Evolutionary conservation across 2,113 vertebrate genomes (phyloP), one percentile per base, ranked within the genome.

Genomic region (Hemiprocne comata): DNA sequence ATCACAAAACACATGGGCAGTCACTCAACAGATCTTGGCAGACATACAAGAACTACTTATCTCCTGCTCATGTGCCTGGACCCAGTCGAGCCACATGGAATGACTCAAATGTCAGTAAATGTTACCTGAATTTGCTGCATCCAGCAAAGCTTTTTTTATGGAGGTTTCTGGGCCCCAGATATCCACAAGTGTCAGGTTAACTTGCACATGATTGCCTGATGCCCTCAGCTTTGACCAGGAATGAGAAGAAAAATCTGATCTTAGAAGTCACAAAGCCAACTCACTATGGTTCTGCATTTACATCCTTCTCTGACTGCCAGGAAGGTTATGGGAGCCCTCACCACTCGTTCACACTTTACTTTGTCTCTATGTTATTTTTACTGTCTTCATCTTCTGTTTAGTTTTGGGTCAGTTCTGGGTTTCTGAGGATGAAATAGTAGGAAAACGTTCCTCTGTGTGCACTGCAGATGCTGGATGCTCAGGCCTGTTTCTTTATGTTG

Each of bases 61-160:
- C 25, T 75, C 54, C 53, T 38, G 0, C 20, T 67, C 11, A 0
- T 3, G 3, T 36, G 10, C 23, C 51, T 23, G 48, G 29, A 38
- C 9, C 7, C 3, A 0, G 1, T 26, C 0, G 0, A 66, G 33
- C 19, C n/a, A 33, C 57, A 6, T 3, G 36, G 42, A 42, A 74
- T 8, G 8, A n/a, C 18, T 14, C 2, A 3, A 51, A 51, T 2
- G 10, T 6, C 9, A 54, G 23, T n/a, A 72, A 79, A 66, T 6
- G 4, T 62, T 18, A 33, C 33, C 23, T 55, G 44, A 24, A 79
- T 28, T 67, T 34, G 5, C 42, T 67, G 38, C 8, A 19, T 50
- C 77, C 50, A 38, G 8, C 20, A 40, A 29, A 62, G 5, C 9
- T 3, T 48, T 16, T 16, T 48, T 8, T 24, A 1, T 3, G 28